Evolutionary conservation across 2,113 vertebrate genomes (phyloP).

Genomic region (Ancistrus triradiatus): DNA sequence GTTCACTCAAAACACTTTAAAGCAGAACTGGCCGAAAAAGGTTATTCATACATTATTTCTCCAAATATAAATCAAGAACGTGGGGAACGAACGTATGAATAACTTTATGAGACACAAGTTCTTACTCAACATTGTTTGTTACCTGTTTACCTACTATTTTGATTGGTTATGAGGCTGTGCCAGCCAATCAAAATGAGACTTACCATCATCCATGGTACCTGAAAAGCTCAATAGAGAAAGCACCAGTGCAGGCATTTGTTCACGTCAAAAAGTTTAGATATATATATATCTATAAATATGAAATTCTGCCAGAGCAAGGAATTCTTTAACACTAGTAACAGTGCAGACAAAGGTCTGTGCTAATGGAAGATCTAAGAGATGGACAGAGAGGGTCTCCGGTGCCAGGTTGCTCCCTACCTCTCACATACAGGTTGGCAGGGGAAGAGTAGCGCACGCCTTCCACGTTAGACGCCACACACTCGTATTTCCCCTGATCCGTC

Average conservation of each 20-base stretch:
- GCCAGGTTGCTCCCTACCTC: conserved; percentile 90
- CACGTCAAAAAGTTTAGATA: conserved; percentile 13
- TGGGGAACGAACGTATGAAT: too few species aligned
- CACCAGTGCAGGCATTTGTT: conserved; percentile 41
- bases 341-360: too few species aligned
- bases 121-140: too few species aligned
- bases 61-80: too few species aligned
- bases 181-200: conserved; percentile 71
- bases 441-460: conserved; percentile 96
- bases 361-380: too few species aligned
- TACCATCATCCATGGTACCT: conserved; percentile 68
- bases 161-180: conserved; percentile 54
- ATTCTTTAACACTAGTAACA: too few species aligned
- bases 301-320: too few species aligned
- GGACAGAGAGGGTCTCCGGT: conserved; percentile 42
- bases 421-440: conserved; percentile 98
- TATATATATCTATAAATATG: neutral
- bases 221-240: conserved; percentile 52
- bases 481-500: conserved; percentile 98
- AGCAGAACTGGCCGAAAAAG: too few species aligned
- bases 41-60: too few species aligned
- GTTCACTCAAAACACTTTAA: neutral
- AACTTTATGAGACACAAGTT: too few species aligned
- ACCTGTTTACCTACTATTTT: too few species aligned
- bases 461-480: conserved; percentile 95